Evolutionary conservation across 1,140 invertebrate genomes (phyloP), one percentile per base, ranked within the genome.

Genomic region (Paramacrobiotus metropolitanus): DNA sequence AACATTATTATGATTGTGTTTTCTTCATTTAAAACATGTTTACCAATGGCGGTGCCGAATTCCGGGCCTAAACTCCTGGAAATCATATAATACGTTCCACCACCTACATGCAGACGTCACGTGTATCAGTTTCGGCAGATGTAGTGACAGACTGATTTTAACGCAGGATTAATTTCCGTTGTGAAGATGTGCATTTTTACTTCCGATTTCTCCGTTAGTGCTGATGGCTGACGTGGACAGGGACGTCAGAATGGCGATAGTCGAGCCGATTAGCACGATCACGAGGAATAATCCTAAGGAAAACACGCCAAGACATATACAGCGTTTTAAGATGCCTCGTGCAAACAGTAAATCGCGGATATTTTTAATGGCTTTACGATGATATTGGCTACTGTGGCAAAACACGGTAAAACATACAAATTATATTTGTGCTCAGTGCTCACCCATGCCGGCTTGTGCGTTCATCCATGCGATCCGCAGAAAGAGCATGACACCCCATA

Each of bases 11-110:
- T 40, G n/a, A 40, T 9, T 15, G 9, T 9, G 34, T 40, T 40
- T 40, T 9, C 34, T 9, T 40, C 9, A 40, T 40, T 40, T 15
- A 15, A n/a, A n/a, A 40, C n/a, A 40, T 40, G n/a, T n/a, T 95
- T 80, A 1, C 94, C 94, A 40, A 99, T 90, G 0, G 92, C 90
- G 0, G 91, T 92, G 2, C 94, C 93, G 71, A 95, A 96, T 75
- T 97, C 91, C 0, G 94, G 91, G 0, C 94, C 94, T 29, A 98
- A 77, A 20, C 90, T 93, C 67, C 94, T 78, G 20, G 90, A 95
- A 70, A 95, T 93, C 68, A 96, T 91, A 75, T 91, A 95, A 71
- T 95, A 95, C 60, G 93, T 86, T 44, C 91, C 91, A 71, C 90
- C 87, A 24, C 9, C 48, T 55, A 24, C 15, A 40, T 9, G n/a